Evolutionary conservation across 2,113 vertebrate genomes (phyloP).

Genomic region (Cisticola juncidis): DNA sequence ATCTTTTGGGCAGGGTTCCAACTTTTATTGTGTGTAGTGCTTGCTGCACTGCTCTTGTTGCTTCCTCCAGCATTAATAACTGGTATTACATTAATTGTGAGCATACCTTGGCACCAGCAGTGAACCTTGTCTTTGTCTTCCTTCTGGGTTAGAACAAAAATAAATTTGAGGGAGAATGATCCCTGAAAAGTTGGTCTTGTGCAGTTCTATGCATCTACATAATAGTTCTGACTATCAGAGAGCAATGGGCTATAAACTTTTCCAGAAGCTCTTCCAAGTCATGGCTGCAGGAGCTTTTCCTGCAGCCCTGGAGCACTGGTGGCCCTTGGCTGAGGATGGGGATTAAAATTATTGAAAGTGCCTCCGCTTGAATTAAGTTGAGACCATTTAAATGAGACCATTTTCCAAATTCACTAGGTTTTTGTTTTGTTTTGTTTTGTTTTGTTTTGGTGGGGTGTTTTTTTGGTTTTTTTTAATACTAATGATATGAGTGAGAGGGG

Average conservation of each 20-base stretch:
- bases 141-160: neutral
- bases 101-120: neutral
- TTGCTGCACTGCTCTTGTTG: neutral
- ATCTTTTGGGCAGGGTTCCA: too few species aligned
- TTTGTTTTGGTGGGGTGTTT: too few species aligned
- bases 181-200: neutral
- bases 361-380: neutral
- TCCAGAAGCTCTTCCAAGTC: neutral
- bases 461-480: neutral
- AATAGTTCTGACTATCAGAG: neutral
- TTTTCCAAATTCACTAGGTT: neutral
- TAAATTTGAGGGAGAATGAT: neutral
- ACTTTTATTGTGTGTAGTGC: fast-evolving
- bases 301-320: neutral
- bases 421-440: too few species aligned
- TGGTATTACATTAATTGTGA: neutral
- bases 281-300: neutral
- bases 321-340: neutral
- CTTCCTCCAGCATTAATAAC: neutral
- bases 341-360: neutral
- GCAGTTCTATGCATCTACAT: neutral
- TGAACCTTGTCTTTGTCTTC: neutral
- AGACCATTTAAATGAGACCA: neutral
- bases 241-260: neutral
- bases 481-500: neutral